These are phyloP conservation scores for Eremophila alpestris DNA, from an alignment of 2,797 vertebrate species.

Conservation along the genomic window DNA sequence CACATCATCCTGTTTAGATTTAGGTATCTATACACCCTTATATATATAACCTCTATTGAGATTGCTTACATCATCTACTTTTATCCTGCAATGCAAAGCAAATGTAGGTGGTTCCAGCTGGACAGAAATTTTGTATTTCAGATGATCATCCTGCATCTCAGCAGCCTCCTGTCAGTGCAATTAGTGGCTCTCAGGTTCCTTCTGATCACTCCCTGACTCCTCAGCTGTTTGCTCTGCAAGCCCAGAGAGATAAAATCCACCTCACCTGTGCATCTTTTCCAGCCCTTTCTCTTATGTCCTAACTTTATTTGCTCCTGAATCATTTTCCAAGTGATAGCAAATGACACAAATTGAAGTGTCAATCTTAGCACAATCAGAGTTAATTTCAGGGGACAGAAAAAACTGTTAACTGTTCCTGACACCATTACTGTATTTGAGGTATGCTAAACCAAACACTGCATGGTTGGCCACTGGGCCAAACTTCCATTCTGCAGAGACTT, in stretches of 20 bases:
- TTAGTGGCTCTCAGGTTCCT: background rate
- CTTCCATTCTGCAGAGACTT: background rate
- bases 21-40: background rate
- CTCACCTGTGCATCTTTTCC: background rate
- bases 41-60: background rate
- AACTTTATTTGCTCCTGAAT: background rate
- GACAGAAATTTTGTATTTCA: background rate
- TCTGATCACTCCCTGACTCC: background rate
- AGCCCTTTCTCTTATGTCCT: background rate
- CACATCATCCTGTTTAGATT: background rate
- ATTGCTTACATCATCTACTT: background rate
- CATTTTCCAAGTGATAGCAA: background rate
- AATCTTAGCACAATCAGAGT: background rate
- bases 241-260: background rate
- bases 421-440: background rate
- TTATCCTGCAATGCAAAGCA: background rate
- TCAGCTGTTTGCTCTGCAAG: background rate
- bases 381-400: background rate
- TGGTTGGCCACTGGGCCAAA: background rate
- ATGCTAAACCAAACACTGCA: no score
- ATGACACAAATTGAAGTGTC: background rate
- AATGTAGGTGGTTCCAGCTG: background rate
- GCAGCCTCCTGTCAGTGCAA: background rate
- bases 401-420: background rate
- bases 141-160: background rate